A percentile compares a stretch with the other conserved stretches of the same genome.
Evolutionary conservation across 2,113 vertebrate species (phyloP).

Genomic region (Indicator maculatus): DNA sequence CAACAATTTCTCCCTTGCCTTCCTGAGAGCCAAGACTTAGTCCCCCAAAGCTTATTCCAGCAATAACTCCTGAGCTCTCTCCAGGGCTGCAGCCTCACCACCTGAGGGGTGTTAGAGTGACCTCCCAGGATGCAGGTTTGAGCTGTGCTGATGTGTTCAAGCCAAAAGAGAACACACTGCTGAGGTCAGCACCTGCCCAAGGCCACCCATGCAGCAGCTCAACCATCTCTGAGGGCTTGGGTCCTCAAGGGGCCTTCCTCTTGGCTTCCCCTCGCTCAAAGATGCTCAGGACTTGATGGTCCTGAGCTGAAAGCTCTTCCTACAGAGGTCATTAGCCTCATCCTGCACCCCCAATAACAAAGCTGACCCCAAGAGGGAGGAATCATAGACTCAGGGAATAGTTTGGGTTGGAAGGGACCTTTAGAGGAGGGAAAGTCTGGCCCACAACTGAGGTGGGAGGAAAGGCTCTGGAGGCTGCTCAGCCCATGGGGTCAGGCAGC

Average conservation of each 20-base stretch:
- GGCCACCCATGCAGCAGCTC: neutral
- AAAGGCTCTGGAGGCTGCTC: rapidly evolving
- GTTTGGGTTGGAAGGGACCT: too few species aligned
- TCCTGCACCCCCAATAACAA: neutral
- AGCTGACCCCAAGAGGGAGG: neutral
- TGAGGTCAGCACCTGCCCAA: neutral
- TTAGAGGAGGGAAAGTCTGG: neutral
- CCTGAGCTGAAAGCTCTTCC: neutral
- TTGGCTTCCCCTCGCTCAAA: neutral
- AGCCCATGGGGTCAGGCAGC: neutral
- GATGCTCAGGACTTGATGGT: neutral
- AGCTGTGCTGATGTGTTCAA: neutral
- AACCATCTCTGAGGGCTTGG: neutral
- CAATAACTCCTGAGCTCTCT: conserved; percentile 66
- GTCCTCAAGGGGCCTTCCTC: neutral
- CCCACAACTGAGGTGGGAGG: rapidly evolving
- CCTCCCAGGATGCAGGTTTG: neutral
- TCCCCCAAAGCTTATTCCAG: conserved; percentile 71
- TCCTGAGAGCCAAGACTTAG: conserved; percentile 47
- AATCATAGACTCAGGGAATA: too few species aligned
- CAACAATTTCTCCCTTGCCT: conserved; percentile 61
- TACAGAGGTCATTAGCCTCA: rapidly evolving
- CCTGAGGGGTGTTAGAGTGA: neutral
- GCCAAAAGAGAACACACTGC: neutral
- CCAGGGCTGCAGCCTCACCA: conserved; percentile 17